Conservation (phyloP, 2,797 vertebrate genomes). For the Linurgus olivaceus region DNA sequence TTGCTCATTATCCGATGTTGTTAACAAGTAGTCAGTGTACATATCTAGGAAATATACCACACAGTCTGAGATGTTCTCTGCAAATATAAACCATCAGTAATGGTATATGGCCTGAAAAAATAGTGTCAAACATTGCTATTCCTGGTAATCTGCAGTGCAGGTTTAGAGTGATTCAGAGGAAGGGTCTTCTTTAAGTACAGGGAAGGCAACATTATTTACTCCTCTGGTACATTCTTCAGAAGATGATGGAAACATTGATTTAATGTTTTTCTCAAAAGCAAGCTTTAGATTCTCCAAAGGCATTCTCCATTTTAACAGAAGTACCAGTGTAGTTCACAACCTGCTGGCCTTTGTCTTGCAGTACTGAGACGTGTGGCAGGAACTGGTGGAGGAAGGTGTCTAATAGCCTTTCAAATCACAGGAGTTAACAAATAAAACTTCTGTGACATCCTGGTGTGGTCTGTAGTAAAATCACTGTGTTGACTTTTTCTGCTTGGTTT, state of each 20-base stretch:
- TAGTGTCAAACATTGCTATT: background rate
- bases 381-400: background rate
- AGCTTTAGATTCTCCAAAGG: background rate
- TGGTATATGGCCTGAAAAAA: background rate
- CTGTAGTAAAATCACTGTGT: background rate
- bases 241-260: background rate
- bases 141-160: background rate
- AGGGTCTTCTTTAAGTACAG: background rate
- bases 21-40: background rate
- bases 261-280: background rate
- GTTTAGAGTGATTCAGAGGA: background rate
- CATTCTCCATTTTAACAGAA: background rate
- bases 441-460: background rate
- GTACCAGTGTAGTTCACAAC: background rate
- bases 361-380: fast-evolving
- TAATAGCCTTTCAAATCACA: background rate
- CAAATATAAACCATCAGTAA: background rate
- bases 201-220: background rate
- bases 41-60: background rate
- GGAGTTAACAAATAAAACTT: background rate
- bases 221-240: background rate
- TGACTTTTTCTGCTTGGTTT: background rate
- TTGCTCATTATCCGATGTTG: background rate
- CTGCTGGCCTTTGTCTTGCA: background rate
- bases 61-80: background rate